phyloP scores from a whole-genome alignment of 64 coral and sea anemone species.

The Actinia tenebrosa region DNA sequence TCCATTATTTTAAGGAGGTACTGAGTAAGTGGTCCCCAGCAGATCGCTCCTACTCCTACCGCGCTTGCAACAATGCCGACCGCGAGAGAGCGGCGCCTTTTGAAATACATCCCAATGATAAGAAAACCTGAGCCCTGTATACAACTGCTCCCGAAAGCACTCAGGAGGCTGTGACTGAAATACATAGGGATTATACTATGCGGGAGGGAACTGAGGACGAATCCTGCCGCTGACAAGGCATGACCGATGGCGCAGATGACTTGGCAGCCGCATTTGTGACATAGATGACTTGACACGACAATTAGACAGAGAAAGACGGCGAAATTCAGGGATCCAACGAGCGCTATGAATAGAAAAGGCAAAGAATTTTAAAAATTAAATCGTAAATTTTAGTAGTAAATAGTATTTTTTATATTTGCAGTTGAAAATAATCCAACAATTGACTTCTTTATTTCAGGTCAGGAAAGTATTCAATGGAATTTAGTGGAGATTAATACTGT shows the following conservation, averaged over 20 bases:
- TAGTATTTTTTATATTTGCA: no score
- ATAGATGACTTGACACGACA: slow-evolving; percentile 3
- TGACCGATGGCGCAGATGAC: slow-evolving; percentile 27
- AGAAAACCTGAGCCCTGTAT: slow-evolving; percentile 17
- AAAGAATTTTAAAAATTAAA: background rate
- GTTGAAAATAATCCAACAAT: no score
- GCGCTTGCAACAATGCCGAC: background rate
- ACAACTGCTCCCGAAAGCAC: slow-evolving; percentile 16
- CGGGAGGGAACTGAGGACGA: slow-evolving; percentile 5
- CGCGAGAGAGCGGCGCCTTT: background rate
- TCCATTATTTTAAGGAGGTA: background rate
- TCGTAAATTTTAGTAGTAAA: no score
- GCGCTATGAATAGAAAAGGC: background rate
- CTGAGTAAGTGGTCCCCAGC: slow-evolving; percentile 1
- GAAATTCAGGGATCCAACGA: slow-evolving; percentile 9
- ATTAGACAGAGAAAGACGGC: slow-evolving; percentile 10
- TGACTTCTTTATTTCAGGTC: no score
- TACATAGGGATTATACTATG: slow-evolving; percentile 16
- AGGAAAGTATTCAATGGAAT: no score
- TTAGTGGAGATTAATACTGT: no score
- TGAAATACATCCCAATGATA: slow-evolving; percentile 24
- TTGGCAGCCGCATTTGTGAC: background rate
- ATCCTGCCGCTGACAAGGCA: background rate
- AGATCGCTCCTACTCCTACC: background rate
- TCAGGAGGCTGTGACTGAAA: slow-evolving; percentile 3